phyloP scores from a whole-genome alignment of 2,888 invertebrate genomes.

The Allolobophora icterica region DNA sequence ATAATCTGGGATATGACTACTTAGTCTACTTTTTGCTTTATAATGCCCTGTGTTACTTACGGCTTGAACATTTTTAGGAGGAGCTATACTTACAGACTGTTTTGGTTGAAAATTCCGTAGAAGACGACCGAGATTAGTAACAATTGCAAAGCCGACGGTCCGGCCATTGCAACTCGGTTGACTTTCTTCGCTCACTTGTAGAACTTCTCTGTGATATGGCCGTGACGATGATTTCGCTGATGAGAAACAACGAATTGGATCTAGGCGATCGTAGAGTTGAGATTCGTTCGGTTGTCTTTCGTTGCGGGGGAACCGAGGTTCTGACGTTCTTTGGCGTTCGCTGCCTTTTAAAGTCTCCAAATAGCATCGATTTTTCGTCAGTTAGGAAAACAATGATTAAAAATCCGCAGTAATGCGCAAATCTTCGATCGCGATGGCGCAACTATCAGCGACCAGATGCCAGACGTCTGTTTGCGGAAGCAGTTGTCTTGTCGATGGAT shows the following conservation, averaged over 20 bases:
- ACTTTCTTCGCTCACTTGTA: not conserved
- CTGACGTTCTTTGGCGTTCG: not conserved
- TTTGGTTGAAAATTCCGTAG: slow-evolving; percentile 34
- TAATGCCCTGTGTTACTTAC: not conserved
- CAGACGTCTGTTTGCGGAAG: not conserved
- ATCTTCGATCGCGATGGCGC: not conserved
- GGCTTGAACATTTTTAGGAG: not conserved
- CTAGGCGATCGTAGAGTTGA: not conserved
- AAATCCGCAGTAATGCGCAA: slow-evolving; percentile 17
- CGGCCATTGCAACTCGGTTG: slow-evolving; percentile 34
- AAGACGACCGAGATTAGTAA: slow-evolving; percentile 31
- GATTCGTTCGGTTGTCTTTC: not conserved
- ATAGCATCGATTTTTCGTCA: not conserved
- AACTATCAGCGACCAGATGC: not conserved
- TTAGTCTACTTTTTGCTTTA: no score
- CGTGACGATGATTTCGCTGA: slow-evolving; percentile 19
- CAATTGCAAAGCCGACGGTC: slow-evolving; percentile 38
- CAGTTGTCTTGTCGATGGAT: not conserved
- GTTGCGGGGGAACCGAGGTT: not conserved
- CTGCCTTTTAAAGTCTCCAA: not conserved
- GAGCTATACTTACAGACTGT: slow-evolving; percentile 26
- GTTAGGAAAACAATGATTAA: not conserved
- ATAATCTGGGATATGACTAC: not conserved
- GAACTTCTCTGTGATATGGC: not conserved
- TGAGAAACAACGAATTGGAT: not conserved